Evolutionary conservation across 2,888 invertebrate genomes (phyloP), one percentile per base, ranked within the genome.

Genomic region (Cephus pulcher): DNA sequence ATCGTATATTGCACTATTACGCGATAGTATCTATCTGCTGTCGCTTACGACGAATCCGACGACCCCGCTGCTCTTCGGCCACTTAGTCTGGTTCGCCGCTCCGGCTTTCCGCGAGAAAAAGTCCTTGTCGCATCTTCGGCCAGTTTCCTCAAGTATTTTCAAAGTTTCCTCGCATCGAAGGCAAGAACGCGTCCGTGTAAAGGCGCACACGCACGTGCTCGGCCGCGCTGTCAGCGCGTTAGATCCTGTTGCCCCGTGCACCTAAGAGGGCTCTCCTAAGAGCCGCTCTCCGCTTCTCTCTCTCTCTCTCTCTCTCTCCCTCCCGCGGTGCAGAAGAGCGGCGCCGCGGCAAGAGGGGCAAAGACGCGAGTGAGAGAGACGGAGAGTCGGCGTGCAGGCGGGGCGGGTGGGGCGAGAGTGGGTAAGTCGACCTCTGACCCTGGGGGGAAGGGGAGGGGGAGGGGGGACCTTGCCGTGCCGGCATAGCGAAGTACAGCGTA

Each of bases 361-460:
- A 69, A 76, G 73, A 76, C 40, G 35, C 68, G 34, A 74, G 56
- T 70, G 75, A 68, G 76, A 73, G 32, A 78, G 80, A 80, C 76
- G 35, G 34, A 30, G 34, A 70, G 74, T 35, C 34, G 69, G 33
- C 37, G 70, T 69, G 69, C 56, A 69, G 32, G 69, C 30, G 33
- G 69, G 69, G 81, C 71, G 80, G 69, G 80, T 69, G 80, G 87
- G 83, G 84, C 85, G 70, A 87, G 88, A 89, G 90, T 90, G 90
- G 90, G 89, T 90, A 90, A 90, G 89, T 86, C 89, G 89, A 90
- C 90, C 90, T 87, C 83, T 89, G 90, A 90, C 90, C 90, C 86
- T 86, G 79, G 37, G 88, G 89, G 89, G 89, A 2, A 0, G 35
- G 35, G 35, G 11, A 11, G 35, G 35, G 2, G 11, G 34, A 34